phyloP scores from a whole-genome alignment of 2,113 vertebrate genomes.

The Cacatua alba region DNA sequence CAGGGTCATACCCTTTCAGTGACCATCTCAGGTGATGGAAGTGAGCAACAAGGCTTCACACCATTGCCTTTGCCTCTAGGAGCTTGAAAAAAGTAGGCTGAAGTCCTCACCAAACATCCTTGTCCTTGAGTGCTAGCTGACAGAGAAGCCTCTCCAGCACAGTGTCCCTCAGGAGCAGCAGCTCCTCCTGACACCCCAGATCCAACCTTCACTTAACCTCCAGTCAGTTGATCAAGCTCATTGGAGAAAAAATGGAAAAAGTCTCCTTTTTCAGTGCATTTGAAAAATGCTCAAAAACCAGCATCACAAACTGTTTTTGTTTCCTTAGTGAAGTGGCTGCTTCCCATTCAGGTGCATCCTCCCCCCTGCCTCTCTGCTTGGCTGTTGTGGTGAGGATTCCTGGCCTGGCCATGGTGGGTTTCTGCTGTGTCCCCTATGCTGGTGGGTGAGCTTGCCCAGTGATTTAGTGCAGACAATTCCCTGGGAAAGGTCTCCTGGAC shows the following conservation, averaged over 20 bases:
- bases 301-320: background rate
- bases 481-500: background rate
- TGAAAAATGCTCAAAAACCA: background rate
- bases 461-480: background rate
- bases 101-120: background rate
- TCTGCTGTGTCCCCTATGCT: background rate
- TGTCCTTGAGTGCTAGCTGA: no score
- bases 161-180: background rate
- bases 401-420: accelerated
- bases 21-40: accelerated
- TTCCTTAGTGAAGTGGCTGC: background rate
- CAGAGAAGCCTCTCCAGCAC: background rate
- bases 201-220: background rate
- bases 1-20: no score
- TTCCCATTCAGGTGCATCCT: background rate
- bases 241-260: background rate
- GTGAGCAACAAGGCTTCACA: background rate
- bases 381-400: accelerated
- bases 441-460: background rate
- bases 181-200: background rate
- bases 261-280: background rate
- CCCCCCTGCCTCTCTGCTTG: background rate
- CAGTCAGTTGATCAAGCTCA: background rate
- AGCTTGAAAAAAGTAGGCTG: background rate
- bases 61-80: background rate